Evolutionary conservation across 64 coral and sea anemone genomes (phyloP).

Genomic region (Platygyra sinensis): DNA sequence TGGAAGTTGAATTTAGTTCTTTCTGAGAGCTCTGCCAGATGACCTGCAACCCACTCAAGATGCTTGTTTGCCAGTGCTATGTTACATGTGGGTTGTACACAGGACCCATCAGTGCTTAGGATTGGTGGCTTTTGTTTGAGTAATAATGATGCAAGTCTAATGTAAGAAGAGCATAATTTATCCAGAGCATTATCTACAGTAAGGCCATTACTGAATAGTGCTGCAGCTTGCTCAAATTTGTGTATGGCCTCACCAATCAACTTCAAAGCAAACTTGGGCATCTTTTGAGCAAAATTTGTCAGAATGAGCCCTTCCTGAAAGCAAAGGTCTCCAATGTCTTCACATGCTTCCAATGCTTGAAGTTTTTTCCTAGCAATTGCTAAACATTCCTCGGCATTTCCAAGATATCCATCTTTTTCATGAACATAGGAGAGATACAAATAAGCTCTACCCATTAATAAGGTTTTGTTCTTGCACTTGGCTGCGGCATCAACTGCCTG

Average conservation of each 20-base stretch:
- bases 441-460: constrained; percentile 82
- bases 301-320: constrained; percentile 83
- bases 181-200: constrained; percentile 48
- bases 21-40: constrained; percentile 54
- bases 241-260: constrained; percentile 71
- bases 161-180: constrained; percentile 65
- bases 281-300: constrained; percentile 78
- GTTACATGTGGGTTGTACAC: not conserved
- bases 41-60: constrained; percentile 20
- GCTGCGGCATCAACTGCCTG: constrained; percentile 73
- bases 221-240: constrained; percentile 77
- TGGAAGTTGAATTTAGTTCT: constrained; percentile 76
- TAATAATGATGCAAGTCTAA: constrained; percentile 61
- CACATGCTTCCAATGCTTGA: constrained; percentile 70
- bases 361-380: constrained; percentile 88
- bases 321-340: constrained; percentile 85
- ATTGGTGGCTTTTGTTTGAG: constrained; percentile 34
- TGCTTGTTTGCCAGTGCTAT: constrained; percentile 33
- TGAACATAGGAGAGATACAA: constrained; percentile 88
- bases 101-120: not conserved
- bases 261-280: constrained; percentile 74
- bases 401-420: constrained; percentile 74
- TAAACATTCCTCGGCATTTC: constrained; percentile 91
- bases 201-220: constrained; percentile 48
- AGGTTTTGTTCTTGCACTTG: constrained; percentile 84